Evolutionary conservation across 23 tunicate species (phyloP), one percentile per base, ranked within the genome.

Genomic region (Styela clava): DNA sequence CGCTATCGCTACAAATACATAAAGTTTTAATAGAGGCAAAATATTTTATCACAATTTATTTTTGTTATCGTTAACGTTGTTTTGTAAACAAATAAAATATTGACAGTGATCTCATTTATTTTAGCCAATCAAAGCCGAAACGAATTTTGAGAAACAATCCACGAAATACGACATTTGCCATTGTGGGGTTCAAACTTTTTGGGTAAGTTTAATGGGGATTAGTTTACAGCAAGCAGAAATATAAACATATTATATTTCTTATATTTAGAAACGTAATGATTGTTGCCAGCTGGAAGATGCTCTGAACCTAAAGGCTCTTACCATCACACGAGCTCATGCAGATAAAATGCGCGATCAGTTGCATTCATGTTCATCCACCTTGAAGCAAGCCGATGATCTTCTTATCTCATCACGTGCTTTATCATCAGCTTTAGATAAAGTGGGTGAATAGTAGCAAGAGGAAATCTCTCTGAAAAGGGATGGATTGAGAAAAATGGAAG

Each of bases 301-400:
- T n/a, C n/a, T n/a, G 35, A 74, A 85, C 25, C 64, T 70, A 22
- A 27, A 30, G 5, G 90, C 90, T 9, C 36, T 81, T 27, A 34
- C 52, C 7, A 52, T 82, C 23, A 69, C 91, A 27, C 68, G 69
- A 35, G 33, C 85, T 1, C 78, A 74, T 2, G 63, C 82, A 24
- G 85, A 86, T n/a, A 63, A 64, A 65, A 56, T 86, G 65, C 85
- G 85, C 65, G 82, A 81, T 27, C 91, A 74, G 67, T 35, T 86
- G 74, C 56, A 5, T 12, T 5, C 9, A 5, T 5, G 56, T 44
- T 44, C 56, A 7, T 12, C 12, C 9, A 44, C 56, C 7, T 5
- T 44, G 12, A 44, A 44, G 56, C 56, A 44, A 44, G 12, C 7
- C 56, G 56, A 12, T 5, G 56, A 44, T n/a, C n/a, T n/a, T n/a